Evolutionary conservation across 2,113 vertebrate species (phyloP).

Genomic region (Otis tarda): DNA sequence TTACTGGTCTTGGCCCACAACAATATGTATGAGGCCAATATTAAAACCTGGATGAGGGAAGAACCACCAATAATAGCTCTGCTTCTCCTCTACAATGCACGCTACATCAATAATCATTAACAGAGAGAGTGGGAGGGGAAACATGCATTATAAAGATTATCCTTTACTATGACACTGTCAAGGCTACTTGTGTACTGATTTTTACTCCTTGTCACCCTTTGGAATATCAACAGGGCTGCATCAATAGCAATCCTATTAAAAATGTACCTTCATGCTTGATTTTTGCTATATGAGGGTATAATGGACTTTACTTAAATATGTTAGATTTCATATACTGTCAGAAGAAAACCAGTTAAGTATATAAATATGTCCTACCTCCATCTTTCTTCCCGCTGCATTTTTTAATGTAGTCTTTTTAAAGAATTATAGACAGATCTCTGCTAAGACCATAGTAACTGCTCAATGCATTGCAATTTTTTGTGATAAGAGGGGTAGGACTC

Average conservation of each 20-base stretch:
- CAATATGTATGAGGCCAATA: background rate
- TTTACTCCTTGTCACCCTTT: background rate
- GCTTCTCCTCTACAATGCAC: background rate
- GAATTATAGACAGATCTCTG: background rate
- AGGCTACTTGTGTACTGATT: background rate
- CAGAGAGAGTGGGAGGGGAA: background rate
- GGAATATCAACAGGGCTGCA: background rate
- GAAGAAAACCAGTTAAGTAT: background rate
- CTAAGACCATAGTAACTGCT: background rate
- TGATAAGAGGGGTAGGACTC: background rate
- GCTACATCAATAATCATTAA: background rate
- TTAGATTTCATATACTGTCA: background rate
- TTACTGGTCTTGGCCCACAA: slow-evolving; percentile 1
- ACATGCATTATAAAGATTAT: background rate
- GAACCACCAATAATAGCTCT: background rate
- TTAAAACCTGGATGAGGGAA: slow-evolving; percentile 17
- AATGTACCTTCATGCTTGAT: background rate
- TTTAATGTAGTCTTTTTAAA: background rate
- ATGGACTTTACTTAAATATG: background rate
- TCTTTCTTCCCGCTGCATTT: background rate
- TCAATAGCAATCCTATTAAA: background rate
- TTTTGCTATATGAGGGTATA: background rate
- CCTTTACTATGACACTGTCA: background rate
- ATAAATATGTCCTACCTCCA: background rate
- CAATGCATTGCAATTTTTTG: background rate